These are phyloP conservation scores for Atethmia centrago DNA, from an alignment of 2,888 invertebrate species.

Conservation along the genomic window DNA sequence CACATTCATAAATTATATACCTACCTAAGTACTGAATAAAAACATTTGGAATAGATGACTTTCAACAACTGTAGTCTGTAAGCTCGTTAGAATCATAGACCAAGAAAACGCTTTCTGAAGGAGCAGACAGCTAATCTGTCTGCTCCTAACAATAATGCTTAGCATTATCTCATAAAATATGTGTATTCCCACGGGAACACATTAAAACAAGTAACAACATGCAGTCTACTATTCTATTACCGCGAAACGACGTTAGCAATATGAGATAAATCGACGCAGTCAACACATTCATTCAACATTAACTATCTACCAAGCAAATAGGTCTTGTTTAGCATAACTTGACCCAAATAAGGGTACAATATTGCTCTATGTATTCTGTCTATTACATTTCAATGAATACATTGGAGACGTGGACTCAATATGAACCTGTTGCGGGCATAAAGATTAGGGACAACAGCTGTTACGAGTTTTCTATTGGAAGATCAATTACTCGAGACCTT, in stretches of 20 bases:
- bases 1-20: constrained; percentile 14
- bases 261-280: constrained; percentile 44
- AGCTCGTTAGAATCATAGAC: background rate
- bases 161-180: background rate
- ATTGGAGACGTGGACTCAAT: constrained; percentile 53
- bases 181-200: constrained; percentile 45
- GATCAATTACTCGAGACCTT: constrained; percentile 64
- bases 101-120: background rate
- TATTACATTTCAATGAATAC: constrained; percentile 56
- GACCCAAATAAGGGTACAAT: constrained; percentile 57
- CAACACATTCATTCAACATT: constrained; percentile 54
- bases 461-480: constrained; percentile 47
- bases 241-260: constrained; percentile 22
- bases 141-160: no score
- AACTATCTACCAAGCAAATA: constrained; percentile 41
- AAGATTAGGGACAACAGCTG: constrained; percentile 66
- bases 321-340: constrained; percentile 58
- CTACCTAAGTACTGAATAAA: background rate
- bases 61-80: background rate
- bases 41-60: constrained; percentile 10
- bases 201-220: constrained; percentile 10
- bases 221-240: constrained; percentile 14
- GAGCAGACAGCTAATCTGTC: background rate
- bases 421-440: constrained; percentile 45
- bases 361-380: constrained; percentile 36